Evolutionary conservation across 2,797 vertebrate species (phyloP), one percentile per base, ranked within the genome.

Genomic region (Urophycis tenuis): DNA sequence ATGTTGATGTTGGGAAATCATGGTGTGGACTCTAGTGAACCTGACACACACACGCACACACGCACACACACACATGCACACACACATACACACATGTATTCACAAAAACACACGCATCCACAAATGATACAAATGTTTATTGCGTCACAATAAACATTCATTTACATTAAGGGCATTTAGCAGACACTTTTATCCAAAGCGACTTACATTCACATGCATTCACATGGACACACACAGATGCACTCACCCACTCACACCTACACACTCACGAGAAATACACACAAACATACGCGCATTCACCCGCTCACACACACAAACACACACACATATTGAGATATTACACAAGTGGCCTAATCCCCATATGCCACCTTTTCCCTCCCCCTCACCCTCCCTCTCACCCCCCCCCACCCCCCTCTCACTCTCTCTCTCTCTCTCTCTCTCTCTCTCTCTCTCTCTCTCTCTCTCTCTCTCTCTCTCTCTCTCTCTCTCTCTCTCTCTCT

Each of bases 361-460:
- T 67, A 67, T 67, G 60, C 60, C 81, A 77, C 74, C 11, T 30
- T 74, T 83, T 78, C 49, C 76, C 86, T 67, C 71, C 84, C 53
- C 81, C 60, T 83, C 82, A 88, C 88, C 80, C 60, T 81, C 82
- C 87, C 88, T n/a, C n/a, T n/a, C n/a, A n/a, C n/a, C n/a, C n/a
- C n/a, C n/a, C n/a, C n/a, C n/a, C n/a, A n/a, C n/a, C n/a, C n/a
- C n/a, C n/a, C n/a, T n/a, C n/a, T n/a, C n/a, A n/a, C n/a, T n/a
- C n/a, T n/a, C 31, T 73, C 83, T 78, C 60, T 75, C 85, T 64
- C 70, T 85, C 33, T 81, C 53, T 82, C 82, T 88, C 88, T 92
- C 29, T 88, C 85, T 92, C 91, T 76, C 79, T 75, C 74, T n/a
- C n/a, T n/a, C n/a, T n/a, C n/a, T n/a, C n/a, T n/a, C n/a, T n/a